Evolutionary conservation across 2,797 vertebrate genomes (phyloP).

Genomic region (Nyctibius grandis): DNA sequence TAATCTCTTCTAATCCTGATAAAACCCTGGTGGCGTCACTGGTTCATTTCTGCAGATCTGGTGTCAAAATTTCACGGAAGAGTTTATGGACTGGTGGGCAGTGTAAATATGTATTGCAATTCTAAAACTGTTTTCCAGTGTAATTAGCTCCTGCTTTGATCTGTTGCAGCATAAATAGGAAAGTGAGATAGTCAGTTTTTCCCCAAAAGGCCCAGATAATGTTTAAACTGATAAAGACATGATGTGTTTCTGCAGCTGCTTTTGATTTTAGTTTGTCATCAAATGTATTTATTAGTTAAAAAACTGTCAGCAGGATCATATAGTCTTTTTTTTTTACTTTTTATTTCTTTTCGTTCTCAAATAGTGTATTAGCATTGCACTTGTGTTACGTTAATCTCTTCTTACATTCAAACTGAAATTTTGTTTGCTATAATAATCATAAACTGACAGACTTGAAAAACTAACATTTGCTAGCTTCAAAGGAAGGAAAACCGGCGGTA

Average conservation of each 20-base stretch:
- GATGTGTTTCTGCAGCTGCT: background rate
- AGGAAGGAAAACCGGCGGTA: constrained; percentile 67
- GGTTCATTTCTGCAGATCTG: background rate
- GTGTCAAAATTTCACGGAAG: background rate
- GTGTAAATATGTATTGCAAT: background rate
- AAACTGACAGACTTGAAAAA: constrained; percentile 68
- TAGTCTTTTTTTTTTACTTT: background rate
- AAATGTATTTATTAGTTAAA: constrained; percentile 6
- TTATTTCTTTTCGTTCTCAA: background rate
- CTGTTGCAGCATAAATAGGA: background rate
- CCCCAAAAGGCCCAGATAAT: background rate
- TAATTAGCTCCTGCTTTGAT: background rate
- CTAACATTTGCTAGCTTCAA: constrained; percentile 68
- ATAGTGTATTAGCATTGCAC: background rate
- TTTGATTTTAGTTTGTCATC: background rate
- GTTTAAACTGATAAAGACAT: background rate
- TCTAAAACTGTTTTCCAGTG: background rate
- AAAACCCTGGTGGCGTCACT: background rate
- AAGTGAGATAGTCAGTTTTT: background rate
- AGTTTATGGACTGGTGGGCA: background rate
- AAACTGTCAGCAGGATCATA: background rate
- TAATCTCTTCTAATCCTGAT: background rate
- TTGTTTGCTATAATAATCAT: constrained; percentile 62
- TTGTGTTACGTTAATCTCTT: constrained; percentile 57
- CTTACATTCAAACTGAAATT: constrained; percentile 44